Conservation (phyloP, 2,888 invertebrate genomes). For the Melipona bicolor region DNA sequence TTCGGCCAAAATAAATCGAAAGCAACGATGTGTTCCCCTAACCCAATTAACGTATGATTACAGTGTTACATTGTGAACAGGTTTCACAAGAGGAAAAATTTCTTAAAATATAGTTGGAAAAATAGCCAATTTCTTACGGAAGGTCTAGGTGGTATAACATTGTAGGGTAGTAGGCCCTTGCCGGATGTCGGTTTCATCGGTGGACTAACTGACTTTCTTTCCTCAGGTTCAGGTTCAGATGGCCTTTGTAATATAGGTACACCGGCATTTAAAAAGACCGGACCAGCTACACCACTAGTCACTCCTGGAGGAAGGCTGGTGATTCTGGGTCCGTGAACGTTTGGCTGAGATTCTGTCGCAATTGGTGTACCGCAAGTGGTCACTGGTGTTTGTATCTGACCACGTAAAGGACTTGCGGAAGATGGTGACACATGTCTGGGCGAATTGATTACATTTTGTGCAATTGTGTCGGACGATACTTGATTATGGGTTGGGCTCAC, state of each 20-base stretch:
- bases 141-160: constrained; percentile 94
- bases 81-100: not conserved
- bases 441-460: constrained; percentile 68
- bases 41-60: constrained; percentile 53
- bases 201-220: constrained; percentile 75
- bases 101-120: constrained; percentile 1
- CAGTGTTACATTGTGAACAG: constrained; percentile 5
- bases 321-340: constrained; percentile 77
- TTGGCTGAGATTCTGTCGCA: constrained; percentile 70
- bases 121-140: constrained; percentile 83
- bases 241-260: constrained; percentile 79
- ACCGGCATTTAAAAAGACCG: constrained; percentile 80
- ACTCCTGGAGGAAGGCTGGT: constrained; percentile 82
- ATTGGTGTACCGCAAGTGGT: constrained; percentile 78
- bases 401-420: constrained; percentile 76
- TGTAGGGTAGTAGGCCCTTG: constrained; percentile 93
- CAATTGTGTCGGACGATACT: constrained; percentile 61
- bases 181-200: constrained; percentile 81
- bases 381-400: constrained; percentile 82
- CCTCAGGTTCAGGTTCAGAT: constrained; percentile 71
- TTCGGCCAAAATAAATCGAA: constrained; percentile 49
- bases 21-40: constrained; percentile 50
- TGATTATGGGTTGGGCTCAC: constrained; percentile 78
- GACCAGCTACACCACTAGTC: constrained; percentile 81
- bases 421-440: constrained; percentile 69